Conservation (phyloP, 2,113 vertebrate species). For the Conger conger region DNA sequence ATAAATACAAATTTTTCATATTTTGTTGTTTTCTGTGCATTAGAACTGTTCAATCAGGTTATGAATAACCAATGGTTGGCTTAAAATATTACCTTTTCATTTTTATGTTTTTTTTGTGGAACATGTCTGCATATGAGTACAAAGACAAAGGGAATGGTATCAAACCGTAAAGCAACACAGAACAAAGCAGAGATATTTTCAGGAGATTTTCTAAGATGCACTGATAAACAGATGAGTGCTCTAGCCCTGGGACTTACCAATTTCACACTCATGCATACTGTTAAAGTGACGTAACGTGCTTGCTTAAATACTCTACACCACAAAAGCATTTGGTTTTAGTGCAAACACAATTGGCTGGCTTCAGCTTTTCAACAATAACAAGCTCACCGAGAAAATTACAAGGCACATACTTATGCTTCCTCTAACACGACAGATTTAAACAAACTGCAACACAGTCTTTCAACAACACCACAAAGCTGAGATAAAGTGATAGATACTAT, state of each 20-base stretch:
- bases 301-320: slow-evolving; percentile 77
- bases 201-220: slow-evolving; percentile 72
- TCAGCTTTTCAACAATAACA: slow-evolving; percentile 78
- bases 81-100: slow-evolving; percentile 22
- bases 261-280: slow-evolving; percentile 79
- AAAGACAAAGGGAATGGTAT: slow-evolving; percentile 63
- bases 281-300: slow-evolving; percentile 81
- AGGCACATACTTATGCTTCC: slow-evolving; percentile 82
- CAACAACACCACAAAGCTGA: slow-evolving; percentile 73
- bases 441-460: slow-evolving; percentile 69
- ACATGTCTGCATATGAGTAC: slow-evolving; percentile 50
- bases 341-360: slow-evolving; percentile 82
- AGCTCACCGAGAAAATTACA: slow-evolving; percentile 80
- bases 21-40: slow-evolving; percentile 35
- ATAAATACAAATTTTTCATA: slow-evolving; percentile 53
- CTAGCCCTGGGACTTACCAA: slow-evolving; percentile 71
- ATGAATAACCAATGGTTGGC: slow-evolving; percentile 26
- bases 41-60: slow-evolving; percentile 30
- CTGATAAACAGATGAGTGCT: slow-evolving; percentile 73
- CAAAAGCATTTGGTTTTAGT: slow-evolving; percentile 81
- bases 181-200: slow-evolving; percentile 73
- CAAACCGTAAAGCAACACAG: slow-evolving; percentile 60
- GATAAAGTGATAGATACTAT: slow-evolving; percentile 72
- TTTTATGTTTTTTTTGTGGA: slow-evolving; percentile 40
- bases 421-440: slow-evolving; percentile 77